phyloP scores from a whole-genome alignment of 2,797 vertebrate genomes.

The Acanthopagrus latus region DNA sequence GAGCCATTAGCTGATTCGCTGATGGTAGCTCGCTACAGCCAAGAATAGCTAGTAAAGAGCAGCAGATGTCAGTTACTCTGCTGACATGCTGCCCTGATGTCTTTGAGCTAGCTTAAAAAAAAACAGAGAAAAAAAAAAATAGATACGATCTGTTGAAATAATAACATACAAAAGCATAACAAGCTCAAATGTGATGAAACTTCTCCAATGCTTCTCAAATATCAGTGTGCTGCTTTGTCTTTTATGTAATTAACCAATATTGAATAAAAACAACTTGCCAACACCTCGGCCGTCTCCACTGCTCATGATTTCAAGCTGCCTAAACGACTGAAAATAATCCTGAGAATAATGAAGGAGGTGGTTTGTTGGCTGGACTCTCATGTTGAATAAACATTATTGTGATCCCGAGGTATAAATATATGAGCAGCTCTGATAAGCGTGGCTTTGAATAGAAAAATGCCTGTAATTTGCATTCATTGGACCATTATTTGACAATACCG shows the following conservation, averaged over 20 bases:
- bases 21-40: too few relatives aligned
- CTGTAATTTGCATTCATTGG: constrained; percentile 56
- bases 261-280: not conserved
- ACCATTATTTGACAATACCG: constrained; percentile 29
- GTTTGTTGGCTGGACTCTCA: constrained; percentile 26
- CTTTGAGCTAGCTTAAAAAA: too few relatives aligned
- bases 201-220: too few relatives aligned
- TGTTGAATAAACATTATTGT: constrained; percentile 54
- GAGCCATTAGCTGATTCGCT: too few relatives aligned
- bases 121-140: too few relatives aligned
- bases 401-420: constrained; percentile 48
- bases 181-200: not conserved
- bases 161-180: not conserved
- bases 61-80: too few relatives aligned
- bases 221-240: not conserved
- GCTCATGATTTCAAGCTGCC: not conserved
- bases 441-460: constrained; percentile 31
- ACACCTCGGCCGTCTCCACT: not conserved
- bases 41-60: too few relatives aligned
- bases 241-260: not conserved
- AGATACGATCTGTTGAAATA: not conserved
- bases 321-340: constrained; percentile 21
- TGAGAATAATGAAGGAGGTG: constrained; percentile 30
- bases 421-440: constrained; percentile 43
- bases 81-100: too few relatives aligned